A percentile compares a stretch with the other conserved stretches of the same genome.
Conservation (phyloP, 37 sponge, comb jelly and placozoan genomes). For the Tethya wilhelma region DNA sequence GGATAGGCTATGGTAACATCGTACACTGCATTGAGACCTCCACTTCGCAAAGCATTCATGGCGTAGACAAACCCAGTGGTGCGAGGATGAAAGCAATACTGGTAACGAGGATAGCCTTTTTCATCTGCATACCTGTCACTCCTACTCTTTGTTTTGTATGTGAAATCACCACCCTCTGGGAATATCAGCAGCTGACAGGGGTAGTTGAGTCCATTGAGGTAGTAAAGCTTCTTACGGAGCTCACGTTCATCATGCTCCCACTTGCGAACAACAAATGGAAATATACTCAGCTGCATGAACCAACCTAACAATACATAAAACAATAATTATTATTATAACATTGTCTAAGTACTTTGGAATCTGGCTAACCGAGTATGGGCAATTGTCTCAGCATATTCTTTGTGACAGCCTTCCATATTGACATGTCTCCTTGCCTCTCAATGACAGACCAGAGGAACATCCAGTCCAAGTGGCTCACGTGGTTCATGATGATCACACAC, state of each 20-base stretch:
- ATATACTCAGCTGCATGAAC: conserved; percentile 45
- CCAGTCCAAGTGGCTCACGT: conserved; percentile 86
- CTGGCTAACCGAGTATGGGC: conserved; percentile 73
- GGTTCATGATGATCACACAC: conserved; percentile 80
- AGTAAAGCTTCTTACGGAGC: conserved; percentile 63
- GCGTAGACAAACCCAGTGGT: conserved; percentile 71
- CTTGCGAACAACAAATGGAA: conserved; percentile 65
- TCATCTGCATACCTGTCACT: conserved; percentile 73
- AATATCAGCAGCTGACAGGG: conserved; percentile 82
- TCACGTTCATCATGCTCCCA: conserved; percentile 77
- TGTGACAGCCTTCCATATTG: conserved; percentile 69
- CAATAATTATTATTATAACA: too few relatives aligned
- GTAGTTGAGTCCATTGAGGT: conserved; percentile 49
- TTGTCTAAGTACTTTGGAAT: too few relatives aligned
- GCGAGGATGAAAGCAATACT: conserved; percentile 82
- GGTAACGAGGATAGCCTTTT: conserved; percentile 66
- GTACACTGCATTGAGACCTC: conserved; percentile 71
- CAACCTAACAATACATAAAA: conserved; percentile 56
- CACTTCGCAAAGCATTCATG: conserved; percentile 57
- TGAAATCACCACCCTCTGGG: conserved; percentile 84
- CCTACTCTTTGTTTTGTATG: conserved; percentile 38
- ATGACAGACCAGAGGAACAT: conserved; percentile 77
- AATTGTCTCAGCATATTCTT: conserved; percentile 44
- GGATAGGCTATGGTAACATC: conserved; percentile 88
- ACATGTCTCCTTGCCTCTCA: conserved; percentile 53